These are phyloP conservation scores for Kryphioiulus occultus DNA, from an alignment of 2,888 invertebrate species.

Conservation along the genomic window DNA sequence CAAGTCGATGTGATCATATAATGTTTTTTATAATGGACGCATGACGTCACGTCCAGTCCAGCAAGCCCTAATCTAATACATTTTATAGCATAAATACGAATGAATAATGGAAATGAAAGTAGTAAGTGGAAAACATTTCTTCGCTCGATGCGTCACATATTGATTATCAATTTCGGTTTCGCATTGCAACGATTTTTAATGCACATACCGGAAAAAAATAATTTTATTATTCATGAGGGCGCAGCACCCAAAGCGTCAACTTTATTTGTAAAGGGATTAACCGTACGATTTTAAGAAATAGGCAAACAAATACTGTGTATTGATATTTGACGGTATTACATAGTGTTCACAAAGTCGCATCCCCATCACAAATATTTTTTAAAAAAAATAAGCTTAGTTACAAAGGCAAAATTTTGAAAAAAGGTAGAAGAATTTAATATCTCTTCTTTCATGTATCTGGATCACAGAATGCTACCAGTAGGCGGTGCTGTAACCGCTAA, in stretches of 20 bases:
- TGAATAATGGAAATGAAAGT: background rate
- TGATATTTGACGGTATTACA: background rate
- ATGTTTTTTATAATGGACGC: background rate
- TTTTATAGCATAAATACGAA: background rate
- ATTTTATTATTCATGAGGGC: background rate
- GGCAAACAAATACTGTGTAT: background rate
- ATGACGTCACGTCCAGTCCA: background rate
- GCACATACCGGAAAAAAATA: background rate
- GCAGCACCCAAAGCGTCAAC: background rate
- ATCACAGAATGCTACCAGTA: no score
- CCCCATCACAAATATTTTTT: no score
- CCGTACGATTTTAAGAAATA: background rate
- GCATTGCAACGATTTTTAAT: background rate
- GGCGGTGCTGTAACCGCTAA: no score
- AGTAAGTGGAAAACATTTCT: background rate
- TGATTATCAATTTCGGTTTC: background rate
- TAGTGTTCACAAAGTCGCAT: no score
- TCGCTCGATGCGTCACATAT: slow-evolving; percentile 9
- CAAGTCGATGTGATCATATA: background rate
- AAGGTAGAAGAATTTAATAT: no score
- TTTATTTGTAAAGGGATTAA: background rate
- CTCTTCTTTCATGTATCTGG: no score
- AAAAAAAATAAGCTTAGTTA: no score
- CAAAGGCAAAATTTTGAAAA: no score
- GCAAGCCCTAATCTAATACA: background rate